Evolutionary conservation across 2,888 invertebrate species (phyloP), one percentile per base, ranked within the genome.

Genomic region (Phytoseiulus persimilis): DNA sequence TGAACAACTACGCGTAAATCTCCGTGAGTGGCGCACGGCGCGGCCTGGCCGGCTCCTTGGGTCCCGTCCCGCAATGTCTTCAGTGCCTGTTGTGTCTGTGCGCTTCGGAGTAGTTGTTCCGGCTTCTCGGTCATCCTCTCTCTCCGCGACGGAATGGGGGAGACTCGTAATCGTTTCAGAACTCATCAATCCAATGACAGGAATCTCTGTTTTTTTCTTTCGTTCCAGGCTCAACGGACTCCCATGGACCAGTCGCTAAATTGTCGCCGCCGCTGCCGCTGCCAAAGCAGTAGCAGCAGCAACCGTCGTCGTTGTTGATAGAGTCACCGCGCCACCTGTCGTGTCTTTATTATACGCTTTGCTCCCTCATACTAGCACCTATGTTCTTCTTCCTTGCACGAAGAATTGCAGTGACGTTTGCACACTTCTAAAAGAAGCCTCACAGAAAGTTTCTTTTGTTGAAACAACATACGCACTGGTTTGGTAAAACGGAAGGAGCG

Each of bases 291-390:
- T 28, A 14, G 65, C 65, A 65, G 65, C 65, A 65, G 65, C 65
- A 23, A 23, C 65, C 65, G 65, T 65, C 65, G 65, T 65, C 65
- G 65, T 65, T 65, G 65, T 65, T 65, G 23, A 23, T 65, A 65
- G 65, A 65, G 65, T 65, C 65, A 65, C 65, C 65, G 65, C 65
- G 65, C 65, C 65, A 65, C 65, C 65, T 65, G 65, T 65, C 65
- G 65, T 65, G 65, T 65, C 65, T 65, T 28, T 65, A 65, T 65
- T 65, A 65, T 65, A 65, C 65, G 65, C 65, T 65, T 65, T 65
- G 65, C 65, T 65, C 65, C 65, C 65, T 65, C 65, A 65, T 65
- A 65, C 65, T 65, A 65, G 65, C 65, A 65, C 65, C 65, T 65
- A 65, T 65, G 65, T 65, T 65, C 14, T 65, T 65, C 65, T 65